A percentile compares a stretch with the other conserved stretches of the same genome.
These are phyloP conservation scores for Percopsis omiscomaycus DNA, from an alignment of 2,797 vertebrate species.

Conservation along the genomic window DNA sequence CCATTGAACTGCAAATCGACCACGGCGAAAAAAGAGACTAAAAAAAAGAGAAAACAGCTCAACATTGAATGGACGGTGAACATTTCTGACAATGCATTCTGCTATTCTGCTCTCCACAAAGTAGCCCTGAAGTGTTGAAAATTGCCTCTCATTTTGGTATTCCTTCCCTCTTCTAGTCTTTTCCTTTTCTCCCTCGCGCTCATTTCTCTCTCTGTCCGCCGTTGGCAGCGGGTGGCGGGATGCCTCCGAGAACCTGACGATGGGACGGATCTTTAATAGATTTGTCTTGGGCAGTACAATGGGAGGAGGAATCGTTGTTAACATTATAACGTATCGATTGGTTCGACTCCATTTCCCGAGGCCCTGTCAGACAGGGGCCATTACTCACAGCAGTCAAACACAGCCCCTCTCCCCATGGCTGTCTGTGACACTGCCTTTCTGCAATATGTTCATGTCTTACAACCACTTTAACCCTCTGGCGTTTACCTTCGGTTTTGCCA, in stretches of 20 bases:
- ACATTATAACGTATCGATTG: slow-evolving; percentile 81
- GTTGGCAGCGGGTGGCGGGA: slow-evolving; percentile 49
- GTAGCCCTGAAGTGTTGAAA: slow-evolving; percentile 19
- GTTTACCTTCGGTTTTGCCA: slow-evolving; percentile 12
- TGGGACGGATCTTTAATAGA: slow-evolving; percentile 71
- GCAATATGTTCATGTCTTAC: slow-evolving; percentile 41
- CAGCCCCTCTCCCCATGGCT: slow-evolving; percentile 12
- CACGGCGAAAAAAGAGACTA: slow-evolving; percentile 32
- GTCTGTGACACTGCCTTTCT: slow-evolving; percentile 57
- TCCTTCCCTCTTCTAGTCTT: slow-evolving; percentile 21
- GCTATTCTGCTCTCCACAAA: slow-evolving; percentile 12
- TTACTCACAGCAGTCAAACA: slow-evolving; percentile 70
- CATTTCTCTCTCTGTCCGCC: slow-evolving; percentile 36
- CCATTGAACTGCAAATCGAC: slow-evolving; percentile 55
- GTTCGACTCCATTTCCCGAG: slow-evolving; percentile 70
- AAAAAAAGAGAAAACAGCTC: slow-evolving; percentile 9
- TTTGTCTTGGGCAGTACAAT: slow-evolving; percentile 72
- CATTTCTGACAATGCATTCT: slow-evolving; percentile 38
- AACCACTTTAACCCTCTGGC: slow-evolving; percentile 34
- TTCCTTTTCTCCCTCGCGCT: slow-evolving; percentile 16
- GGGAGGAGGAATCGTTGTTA: slow-evolving; percentile 73
- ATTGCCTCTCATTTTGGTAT: slow-evolving; percentile 48
- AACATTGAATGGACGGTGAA: slow-evolving; percentile 33
- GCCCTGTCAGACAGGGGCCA: slow-evolving; percentile 69
- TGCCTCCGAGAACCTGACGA: slow-evolving; percentile 19